Evolutionary conservation across 2,888 invertebrate genomes (phyloP).

Genomic region (Fragum fragum): DNA sequence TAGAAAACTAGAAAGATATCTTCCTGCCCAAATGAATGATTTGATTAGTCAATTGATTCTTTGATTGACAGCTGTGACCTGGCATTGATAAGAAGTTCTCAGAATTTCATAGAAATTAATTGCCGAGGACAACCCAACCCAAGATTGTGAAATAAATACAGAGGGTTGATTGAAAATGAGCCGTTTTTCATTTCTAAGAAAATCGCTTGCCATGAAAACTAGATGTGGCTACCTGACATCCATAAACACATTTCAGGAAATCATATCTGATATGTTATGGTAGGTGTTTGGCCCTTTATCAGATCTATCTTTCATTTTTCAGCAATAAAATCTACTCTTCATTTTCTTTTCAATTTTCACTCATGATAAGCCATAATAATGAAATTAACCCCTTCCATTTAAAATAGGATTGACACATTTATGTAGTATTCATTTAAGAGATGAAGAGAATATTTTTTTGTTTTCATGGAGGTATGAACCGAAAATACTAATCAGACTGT

Average conservation of each 20-base stretch:
- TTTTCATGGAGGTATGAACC: too few species aligned
- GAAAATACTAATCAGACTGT: too few species aligned
- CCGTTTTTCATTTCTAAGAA: not conserved
- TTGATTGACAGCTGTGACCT: too few species aligned
- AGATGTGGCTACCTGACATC: conserved; percentile 4
- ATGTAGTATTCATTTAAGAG: too few species aligned
- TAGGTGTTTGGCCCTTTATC: conserved; percentile 11
- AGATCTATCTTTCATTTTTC: conserved; percentile 23
- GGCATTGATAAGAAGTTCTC: too few species aligned
- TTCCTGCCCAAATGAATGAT: too few species aligned
- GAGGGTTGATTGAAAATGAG: not conserved
- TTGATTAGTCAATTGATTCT: too few species aligned
- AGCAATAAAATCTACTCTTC: conserved; percentile 19
- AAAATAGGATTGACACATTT: too few species aligned
- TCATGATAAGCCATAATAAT: conserved; percentile 11
- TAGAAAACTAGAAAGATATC: too few species aligned
- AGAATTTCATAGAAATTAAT: not conserved
- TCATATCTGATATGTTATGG: conserved; percentile 12
- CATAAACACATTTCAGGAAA: conserved; percentile 12
- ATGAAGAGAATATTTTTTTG: too few species aligned
- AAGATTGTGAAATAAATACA: not conserved
- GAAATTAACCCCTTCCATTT: conserved; percentile 6
- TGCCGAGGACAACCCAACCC: not conserved
- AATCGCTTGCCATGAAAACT: not conserved
- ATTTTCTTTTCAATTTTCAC: conserved; percentile 1